phyloP scores from a whole-genome alignment of 2,113 vertebrate genomes.

The Harpagus bidentatus region DNA sequence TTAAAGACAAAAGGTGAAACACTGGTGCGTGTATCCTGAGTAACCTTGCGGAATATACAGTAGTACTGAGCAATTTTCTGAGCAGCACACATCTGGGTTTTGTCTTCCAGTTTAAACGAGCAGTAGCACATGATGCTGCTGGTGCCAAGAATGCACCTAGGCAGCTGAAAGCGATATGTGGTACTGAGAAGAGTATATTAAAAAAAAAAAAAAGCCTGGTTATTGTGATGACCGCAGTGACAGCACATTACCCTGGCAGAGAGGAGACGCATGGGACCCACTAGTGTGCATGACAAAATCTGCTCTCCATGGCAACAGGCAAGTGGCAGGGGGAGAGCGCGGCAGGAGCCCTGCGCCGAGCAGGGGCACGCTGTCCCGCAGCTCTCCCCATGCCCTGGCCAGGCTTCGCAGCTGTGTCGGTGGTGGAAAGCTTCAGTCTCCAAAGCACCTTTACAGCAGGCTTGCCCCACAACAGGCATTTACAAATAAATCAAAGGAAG shows the following conservation, averaged over 20 bases:
- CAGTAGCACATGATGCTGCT: background rate
- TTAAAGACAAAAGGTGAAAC: slow-evolving; percentile 67
- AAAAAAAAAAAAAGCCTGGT: background rate
- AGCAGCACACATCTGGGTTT: background rate
- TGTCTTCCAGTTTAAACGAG: background rate
- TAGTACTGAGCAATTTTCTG: background rate
- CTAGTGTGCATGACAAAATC: slow-evolving; percentile 66
- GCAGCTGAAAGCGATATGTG: slow-evolving; percentile 36
- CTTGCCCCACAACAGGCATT: background rate
- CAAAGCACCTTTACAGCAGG: background rate
- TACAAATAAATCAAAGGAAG: background rate
- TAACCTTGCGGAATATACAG: slow-evolving; percentile 28
- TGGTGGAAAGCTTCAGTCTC: background rate
- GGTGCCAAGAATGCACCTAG: slow-evolving; percentile 3
- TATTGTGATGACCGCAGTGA: slow-evolving; percentile 36
- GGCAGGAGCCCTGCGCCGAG: slow-evolving; percentile 10
- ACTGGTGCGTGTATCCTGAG: slow-evolving; percentile 9
- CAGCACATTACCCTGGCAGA: slow-evolving; percentile 57
- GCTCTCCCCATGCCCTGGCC: slow-evolving; percentile 29
- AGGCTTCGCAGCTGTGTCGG: slow-evolving; percentile 1
- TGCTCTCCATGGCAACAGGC: slow-evolving; percentile 73
- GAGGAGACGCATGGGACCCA: slow-evolving; percentile 43
- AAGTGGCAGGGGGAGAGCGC: background rate
- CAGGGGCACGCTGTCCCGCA: background rate
- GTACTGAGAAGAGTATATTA: slow-evolving; percentile 7